Percentiles rank a stretch among this genome's conserved stretches.
Evolutionary conservation across 2,888 invertebrate genomes (phyloP).

Genomic region (Lasioglossum vierecki): DNA sequence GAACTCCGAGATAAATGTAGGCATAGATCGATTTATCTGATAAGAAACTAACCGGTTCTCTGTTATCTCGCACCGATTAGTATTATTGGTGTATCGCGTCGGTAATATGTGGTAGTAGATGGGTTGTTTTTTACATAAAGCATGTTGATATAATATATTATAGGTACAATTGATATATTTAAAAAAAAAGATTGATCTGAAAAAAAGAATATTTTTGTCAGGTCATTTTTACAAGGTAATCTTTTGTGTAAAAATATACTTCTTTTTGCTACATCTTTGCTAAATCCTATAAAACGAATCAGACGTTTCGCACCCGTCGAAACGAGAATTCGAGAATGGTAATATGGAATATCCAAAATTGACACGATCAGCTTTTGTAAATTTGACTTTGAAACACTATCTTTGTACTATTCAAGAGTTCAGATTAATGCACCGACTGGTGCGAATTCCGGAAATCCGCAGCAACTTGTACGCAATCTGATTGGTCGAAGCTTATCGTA

Average conservation of each 20-base stretch:
- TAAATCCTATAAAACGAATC: background rate
- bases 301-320: background rate
- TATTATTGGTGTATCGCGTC: background rate
- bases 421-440: background rate
- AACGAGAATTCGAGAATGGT: background rate
- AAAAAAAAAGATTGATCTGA: background rate
- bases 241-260: background rate
- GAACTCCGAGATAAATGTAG: background rate
- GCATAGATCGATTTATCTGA: background rate
- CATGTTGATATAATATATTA: background rate
- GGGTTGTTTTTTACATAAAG: background rate
- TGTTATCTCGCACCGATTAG: background rate
- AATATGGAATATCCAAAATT: background rate
- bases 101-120: too few relatives aligned
- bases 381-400: background rate
- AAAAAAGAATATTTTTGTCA: too few relatives aligned
- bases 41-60: background rate
- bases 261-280: background rate
- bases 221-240: too few relatives aligned
- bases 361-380: background rate
- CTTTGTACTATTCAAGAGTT: background rate
- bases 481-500: background rate
- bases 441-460: background rate
- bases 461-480: background rate
- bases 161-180: background rate